Percentiles rank a stretch among this genome's conserved stretches.
phyloP scores from a whole-genome alignment of 2,888 invertebrate genomes.

The Galeopsomyia nigrocyanea region DNA sequence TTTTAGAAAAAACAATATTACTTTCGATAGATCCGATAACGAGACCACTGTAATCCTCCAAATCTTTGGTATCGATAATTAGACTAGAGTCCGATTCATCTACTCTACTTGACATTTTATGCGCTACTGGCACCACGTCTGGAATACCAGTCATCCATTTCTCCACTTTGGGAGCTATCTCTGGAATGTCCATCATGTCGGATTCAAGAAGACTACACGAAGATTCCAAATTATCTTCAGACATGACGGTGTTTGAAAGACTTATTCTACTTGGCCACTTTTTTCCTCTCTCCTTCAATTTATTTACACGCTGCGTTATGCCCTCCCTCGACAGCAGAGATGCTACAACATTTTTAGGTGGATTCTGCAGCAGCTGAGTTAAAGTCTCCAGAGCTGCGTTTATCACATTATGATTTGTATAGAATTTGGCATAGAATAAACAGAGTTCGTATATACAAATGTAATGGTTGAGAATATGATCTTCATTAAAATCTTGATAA shows the following conservation, averaged over 20 bases:
- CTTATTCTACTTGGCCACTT: slow-evolving; percentile 56
- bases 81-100: slow-evolving; percentile 48
- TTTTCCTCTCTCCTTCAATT: slow-evolving; percentile 46
- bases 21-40: slow-evolving; percentile 59
- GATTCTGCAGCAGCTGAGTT: slow-evolving; percentile 71
- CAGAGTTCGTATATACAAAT: slow-evolving; percentile 84
- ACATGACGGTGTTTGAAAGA: slow-evolving; percentile 55
- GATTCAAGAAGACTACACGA: slow-evolving; percentile 57
- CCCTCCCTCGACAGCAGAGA: slow-evolving; percentile 69
- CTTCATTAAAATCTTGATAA: slow-evolving; percentile 50
- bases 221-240: slow-evolving; percentile 54
- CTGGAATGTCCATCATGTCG: slow-evolving; percentile 54
- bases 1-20: slow-evolving; percentile 46
- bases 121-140: slow-evolving; percentile 46
- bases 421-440: slow-evolving; percentile 76
- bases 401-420: slow-evolving; percentile 87
- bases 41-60: slow-evolving; percentile 58
- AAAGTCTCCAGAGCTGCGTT: slow-evolving; percentile 86
- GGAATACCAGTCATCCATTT: slow-evolving; percentile 60
- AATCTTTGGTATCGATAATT: slow-evolving; percentile 54
- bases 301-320: slow-evolving; percentile 61
- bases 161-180: slow-evolving; percentile 59
- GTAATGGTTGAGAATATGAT: slow-evolving; percentile 57
- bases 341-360: slow-evolving; percentile 68
- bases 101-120: slow-evolving; percentile 45